These are phyloP conservation scores for Mormyrus lacerda DNA, from an alignment of 2,113 vertebrate species.

Conservation along the genomic window DNA sequence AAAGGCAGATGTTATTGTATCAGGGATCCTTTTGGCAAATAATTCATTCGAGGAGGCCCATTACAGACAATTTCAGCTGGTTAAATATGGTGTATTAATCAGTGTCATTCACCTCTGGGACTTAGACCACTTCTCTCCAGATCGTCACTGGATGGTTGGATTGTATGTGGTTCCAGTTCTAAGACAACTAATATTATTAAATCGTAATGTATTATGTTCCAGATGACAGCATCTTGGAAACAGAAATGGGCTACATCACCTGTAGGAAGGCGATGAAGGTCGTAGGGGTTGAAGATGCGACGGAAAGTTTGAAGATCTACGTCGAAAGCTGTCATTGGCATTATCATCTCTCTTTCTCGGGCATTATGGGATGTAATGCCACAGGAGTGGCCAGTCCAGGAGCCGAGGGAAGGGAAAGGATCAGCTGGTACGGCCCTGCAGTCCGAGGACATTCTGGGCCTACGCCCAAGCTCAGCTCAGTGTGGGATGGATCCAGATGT, in stretches of 20 bases:
- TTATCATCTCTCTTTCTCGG: neutral
- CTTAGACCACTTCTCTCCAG: neutral
- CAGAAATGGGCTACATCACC: neutral
- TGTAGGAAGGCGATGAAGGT: neutral
- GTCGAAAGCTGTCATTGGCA: neutral
- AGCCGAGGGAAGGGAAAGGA: neutral
- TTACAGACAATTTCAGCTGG: neutral
- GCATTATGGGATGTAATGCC: neutral
- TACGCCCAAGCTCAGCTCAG: neutral
- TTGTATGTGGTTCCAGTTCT: neutral
- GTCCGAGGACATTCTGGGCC: neutral
- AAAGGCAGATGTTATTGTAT: neutral
- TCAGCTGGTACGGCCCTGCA: neutral
- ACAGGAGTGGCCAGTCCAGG: neutral
- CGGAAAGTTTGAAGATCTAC: neutral
- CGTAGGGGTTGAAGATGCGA: neutral
- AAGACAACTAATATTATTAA: neutral
- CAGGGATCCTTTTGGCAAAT: neutral
- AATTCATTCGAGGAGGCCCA: neutral
- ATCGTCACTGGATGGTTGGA: neutral
- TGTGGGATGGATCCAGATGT: neutral
- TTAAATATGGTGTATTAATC: neutral
- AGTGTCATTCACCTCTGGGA: neutral
- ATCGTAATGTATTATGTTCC: neutral
- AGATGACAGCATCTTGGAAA: neutral